These are phyloP conservation scores for Turdus rufiventris DNA, from an alignment of 2,113 vertebrate species.

Conservation along the genomic window DNA sequence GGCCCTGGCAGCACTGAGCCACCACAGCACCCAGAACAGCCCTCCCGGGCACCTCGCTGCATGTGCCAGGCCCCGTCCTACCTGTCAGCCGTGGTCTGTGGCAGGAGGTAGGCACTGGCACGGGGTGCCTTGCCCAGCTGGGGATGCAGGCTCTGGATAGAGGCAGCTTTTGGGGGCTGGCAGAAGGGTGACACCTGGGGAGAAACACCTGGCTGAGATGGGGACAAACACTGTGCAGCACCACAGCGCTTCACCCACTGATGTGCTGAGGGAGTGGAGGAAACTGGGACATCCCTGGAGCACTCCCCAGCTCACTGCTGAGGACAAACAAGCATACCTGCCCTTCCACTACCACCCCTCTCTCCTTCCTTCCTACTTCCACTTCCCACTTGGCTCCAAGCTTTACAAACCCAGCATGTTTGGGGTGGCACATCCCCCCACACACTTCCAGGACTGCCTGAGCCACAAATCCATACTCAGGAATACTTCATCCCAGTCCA, in stretches of 20 bases:
- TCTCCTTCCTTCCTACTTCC: not conserved
- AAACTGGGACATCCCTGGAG: not conserved
- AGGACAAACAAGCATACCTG: not conserved
- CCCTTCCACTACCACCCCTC: not conserved
- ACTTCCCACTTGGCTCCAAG: fast-evolving
- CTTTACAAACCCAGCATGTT: not conserved
- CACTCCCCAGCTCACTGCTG: fast-evolving
- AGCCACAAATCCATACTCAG: not conserved
- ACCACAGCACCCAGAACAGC: fast-evolving
- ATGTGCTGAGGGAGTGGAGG: fast-evolving
- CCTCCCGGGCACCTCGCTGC: fast-evolving
- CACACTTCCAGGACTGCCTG: fast-evolving
- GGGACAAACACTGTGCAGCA: not conserved
- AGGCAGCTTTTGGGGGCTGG: conserved; percentile 83
- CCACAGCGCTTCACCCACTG: fast-evolving
- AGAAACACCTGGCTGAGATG: not conserved
- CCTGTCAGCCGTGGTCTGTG: conserved; percentile 75
- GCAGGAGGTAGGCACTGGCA: conserved; percentile 79
- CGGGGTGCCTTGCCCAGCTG: conserved; percentile 77
- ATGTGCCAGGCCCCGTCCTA: not conserved
- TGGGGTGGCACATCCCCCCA: fast-evolving
- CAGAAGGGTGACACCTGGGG: conserved; percentile 86
- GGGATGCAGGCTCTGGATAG: conserved; percentile 82
- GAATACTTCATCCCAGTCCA: not conserved
- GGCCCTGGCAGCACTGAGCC: not conserved